Conservation (phyloP, 2,113 vertebrate genomes). For the Telmatochromis sp. region DNA sequence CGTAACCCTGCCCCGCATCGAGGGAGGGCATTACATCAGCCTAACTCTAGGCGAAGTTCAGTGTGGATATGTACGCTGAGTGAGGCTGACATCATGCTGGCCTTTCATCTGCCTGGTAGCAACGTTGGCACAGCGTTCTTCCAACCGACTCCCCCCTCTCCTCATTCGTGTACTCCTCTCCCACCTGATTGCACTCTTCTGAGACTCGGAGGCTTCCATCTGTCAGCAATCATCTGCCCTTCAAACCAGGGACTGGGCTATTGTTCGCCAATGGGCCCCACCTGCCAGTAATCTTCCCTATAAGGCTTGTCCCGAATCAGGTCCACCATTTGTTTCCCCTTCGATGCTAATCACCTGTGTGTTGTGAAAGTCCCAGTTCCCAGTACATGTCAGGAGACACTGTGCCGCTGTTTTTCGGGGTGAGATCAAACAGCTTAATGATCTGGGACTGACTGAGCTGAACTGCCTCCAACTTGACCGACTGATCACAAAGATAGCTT, state of each 20-base stretch:
- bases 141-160: slow-evolving; percentile 12
- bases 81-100: slow-evolving; percentile 74
- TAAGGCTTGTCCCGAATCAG: slow-evolving; percentile 52
- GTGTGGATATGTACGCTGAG: slow-evolving; percentile 51
- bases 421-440: slow-evolving; percentile 47
- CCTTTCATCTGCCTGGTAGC: slow-evolving; percentile 63
- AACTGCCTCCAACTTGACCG: slow-evolving; percentile 8
- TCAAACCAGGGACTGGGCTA: slow-evolving; percentile 62
- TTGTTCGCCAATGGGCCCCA: slow-evolving; percentile 70
- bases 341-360: slow-evolving; percentile 72
- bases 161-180: slow-evolving; percentile 12
- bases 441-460: neutral
- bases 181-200: slow-evolving; percentile 72
- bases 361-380: slow-evolving; percentile 60
- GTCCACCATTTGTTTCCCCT: slow-evolving; percentile 67
- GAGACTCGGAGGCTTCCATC: slow-evolving; percentile 63
- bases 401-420: slow-evolving; percentile 23
- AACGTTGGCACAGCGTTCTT: slow-evolving; percentile 23
- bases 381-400: slow-evolving; percentile 49
- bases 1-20: neutral
- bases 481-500: slow-evolving; percentile 34
- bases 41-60: slow-evolving; percentile 39
- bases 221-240: slow-evolving; percentile 75
- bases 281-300: slow-evolving; percentile 72
- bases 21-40: slow-evolving; percentile 62